These are phyloP conservation scores for Desmodus rotundus DNA, from an alignment of 2,113 vertebrate genomes.

Conservation along the genomic window DNA sequence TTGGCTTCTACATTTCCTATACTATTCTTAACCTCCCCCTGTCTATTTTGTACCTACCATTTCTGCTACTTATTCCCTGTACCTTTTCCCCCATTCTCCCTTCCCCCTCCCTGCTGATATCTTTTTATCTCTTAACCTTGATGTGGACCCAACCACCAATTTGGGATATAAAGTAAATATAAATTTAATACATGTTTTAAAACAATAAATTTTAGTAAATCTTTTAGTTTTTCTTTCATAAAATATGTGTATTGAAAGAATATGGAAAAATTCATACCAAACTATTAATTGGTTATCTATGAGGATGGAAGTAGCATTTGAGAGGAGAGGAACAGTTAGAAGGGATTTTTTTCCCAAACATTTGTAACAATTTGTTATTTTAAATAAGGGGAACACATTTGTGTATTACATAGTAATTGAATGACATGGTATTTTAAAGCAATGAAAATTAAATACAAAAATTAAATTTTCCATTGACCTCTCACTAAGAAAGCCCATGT, in stretches of 20 bases:
- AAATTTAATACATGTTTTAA: neutral
- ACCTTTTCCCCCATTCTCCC: too few species aligned
- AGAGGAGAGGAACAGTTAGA: neutral
- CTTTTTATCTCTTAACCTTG: neutral
- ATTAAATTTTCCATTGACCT: neutral
- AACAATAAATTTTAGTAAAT: neutral
- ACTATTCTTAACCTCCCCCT: too few species aligned
- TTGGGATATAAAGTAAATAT: neutral
- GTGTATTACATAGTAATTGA: neutral
- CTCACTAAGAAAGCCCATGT: neutral
- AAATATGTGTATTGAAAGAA: neutral
- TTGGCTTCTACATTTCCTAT: too few species aligned
- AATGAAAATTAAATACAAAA: neutral
- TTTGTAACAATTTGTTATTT: neutral
- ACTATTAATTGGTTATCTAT: neutral
- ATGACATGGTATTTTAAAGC: neutral
- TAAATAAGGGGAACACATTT: neutral
- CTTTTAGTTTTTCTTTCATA: neutral
- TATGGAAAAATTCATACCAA: neutral
- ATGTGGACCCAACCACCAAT: neutral
- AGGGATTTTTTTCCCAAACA: neutral
- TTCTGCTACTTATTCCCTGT: too few species aligned
- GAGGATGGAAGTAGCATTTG: neutral
- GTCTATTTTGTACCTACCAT: too few species aligned
- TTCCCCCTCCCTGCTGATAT: neutral